A percentile compares a stretch with the other conserved stretches of the same genome.
These are phyloP conservation scores for Clarias magur DNA, from an alignment of 2,113 vertebrate genomes.

Conservation along the genomic window DNA sequence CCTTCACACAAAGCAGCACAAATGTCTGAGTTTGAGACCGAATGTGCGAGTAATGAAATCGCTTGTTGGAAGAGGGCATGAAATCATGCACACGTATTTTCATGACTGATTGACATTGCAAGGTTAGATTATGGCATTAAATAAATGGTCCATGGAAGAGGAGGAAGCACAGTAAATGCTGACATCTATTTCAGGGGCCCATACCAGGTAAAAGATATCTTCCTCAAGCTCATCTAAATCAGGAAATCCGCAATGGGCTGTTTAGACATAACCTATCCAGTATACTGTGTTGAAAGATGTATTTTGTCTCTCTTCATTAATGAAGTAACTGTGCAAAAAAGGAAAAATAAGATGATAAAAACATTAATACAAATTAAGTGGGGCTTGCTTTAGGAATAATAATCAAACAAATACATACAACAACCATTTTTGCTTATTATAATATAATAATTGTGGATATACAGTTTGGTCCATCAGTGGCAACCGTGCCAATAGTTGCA, in stretches of 20 bases:
- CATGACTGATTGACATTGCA: slow-evolving; percentile 70
- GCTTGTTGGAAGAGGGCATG: slow-evolving; percentile 51
- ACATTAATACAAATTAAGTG: background rate
- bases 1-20: background rate
- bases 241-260: background rate
- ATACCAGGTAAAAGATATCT: slow-evolving; percentile 10
- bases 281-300: background rate
- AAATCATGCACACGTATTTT: slow-evolving; percentile 62
- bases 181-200: slow-evolving; percentile 44
- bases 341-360: background rate
- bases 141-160: slow-evolving; percentile 65
- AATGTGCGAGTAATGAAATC: slow-evolving; percentile 62
- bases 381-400: background rate
- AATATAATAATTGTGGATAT: slow-evolving; percentile 7
- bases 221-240: slow-evolving; percentile 2
- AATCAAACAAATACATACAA: background rate
- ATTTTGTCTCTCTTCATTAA: background rate
- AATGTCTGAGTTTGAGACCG: background rate
- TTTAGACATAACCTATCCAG: background rate
- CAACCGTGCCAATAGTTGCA: background rate
- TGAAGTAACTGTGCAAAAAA: slow-evolving; percentile 4
- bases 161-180: slow-evolving; percentile 37
- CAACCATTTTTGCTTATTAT: background rate
- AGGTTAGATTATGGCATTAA: slow-evolving; percentile 69
- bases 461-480: background rate